phyloP scores from a whole-genome alignment of 2,113 vertebrate genomes.

The Larimichthys polyactis region DNA sequence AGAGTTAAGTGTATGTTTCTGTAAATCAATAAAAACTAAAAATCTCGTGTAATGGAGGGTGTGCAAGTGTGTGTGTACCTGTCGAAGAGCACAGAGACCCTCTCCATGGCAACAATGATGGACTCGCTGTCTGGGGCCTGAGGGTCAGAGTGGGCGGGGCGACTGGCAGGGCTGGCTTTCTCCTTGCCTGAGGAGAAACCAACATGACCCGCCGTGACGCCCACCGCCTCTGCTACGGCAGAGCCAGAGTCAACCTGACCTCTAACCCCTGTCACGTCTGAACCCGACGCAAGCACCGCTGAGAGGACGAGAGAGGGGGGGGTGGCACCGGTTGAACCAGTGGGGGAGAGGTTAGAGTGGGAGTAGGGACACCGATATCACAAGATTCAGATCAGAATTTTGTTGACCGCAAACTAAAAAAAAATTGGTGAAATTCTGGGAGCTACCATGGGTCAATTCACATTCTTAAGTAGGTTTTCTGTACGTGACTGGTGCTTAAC shows the following conservation, averaged over 20 bases:
- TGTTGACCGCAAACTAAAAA: slow-evolving; percentile 23
- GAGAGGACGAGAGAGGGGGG: slow-evolving; percentile 74
- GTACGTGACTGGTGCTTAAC: slow-evolving; percentile 38
- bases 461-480: neutral
- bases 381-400: slow-evolving; percentile 62
- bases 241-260: slow-evolving; percentile 81
- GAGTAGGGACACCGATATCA: slow-evolving; percentile 45
- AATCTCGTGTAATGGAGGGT: neutral
- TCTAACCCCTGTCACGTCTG: slow-evolving; percentile 81
- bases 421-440: slow-evolving; percentile 34
- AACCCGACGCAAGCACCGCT: slow-evolving; percentile 82
- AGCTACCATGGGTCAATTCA: slow-evolving; percentile 18
- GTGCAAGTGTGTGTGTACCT: slow-evolving; percentile 83
- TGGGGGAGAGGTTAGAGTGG: slow-evolving; percentile 64
- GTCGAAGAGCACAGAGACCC: slow-evolving; percentile 98
- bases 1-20: neutral
- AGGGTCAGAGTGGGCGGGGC: slow-evolving; percentile 86
- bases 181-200: slow-evolving; percentile 92
- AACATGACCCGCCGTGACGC: slow-evolving; percentile 79
- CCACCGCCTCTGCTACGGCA: slow-evolving; percentile 75
- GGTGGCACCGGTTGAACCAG: slow-evolving; percentile 58
- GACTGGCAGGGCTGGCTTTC: slow-evolving; percentile 92
- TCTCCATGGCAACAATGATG: slow-evolving; percentile 98
- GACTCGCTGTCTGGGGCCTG: slow-evolving; percentile 94
- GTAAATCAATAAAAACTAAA: neutral